Evolutionary conservation across 2,797 vertebrate species (phyloP).

Genomic region (Macropodus opercularis): DNA sequence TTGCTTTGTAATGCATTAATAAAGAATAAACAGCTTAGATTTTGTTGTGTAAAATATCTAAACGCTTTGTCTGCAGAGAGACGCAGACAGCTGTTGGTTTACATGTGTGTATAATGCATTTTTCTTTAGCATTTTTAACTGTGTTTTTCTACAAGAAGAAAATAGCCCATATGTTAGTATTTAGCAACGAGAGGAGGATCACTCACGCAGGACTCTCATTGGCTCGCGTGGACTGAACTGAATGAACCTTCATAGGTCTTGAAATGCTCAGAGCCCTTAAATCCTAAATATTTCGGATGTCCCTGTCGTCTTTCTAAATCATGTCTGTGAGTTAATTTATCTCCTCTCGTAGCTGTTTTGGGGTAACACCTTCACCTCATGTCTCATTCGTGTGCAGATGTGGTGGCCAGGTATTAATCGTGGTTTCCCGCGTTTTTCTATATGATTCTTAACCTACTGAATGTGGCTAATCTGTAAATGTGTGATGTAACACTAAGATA

Average conservation of each 20-base stretch:
- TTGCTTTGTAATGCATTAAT: background rate
- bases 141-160: conserved; percentile 16
- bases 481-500: too few species aligned
- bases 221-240: conserved; percentile 46
- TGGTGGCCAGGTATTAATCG: too few species aligned
- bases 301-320: background rate
- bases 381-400: too few species aligned
- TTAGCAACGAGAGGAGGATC: conserved; percentile 79
- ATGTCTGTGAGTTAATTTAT: background rate
- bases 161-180: conserved; percentile 69
- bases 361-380: too few species aligned
- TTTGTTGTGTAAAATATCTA: background rate
- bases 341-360: too few species aligned
- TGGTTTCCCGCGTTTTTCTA: too few species aligned
- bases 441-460: too few species aligned
- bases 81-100: background rate
- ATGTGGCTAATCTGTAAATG: too few species aligned
- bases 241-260: conserved; percentile 17
- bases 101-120: conserved; percentile 19
- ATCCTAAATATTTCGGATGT: background rate
- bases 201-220: conserved; percentile 68
- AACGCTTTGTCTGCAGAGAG: background rate
- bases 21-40: background rate
- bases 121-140: conserved; percentile 3
- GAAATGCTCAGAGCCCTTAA: conserved; percentile 22